Conservation (phyloP, 2,797 vertebrate species). For the Lagorchestes hirsutus region DNA sequence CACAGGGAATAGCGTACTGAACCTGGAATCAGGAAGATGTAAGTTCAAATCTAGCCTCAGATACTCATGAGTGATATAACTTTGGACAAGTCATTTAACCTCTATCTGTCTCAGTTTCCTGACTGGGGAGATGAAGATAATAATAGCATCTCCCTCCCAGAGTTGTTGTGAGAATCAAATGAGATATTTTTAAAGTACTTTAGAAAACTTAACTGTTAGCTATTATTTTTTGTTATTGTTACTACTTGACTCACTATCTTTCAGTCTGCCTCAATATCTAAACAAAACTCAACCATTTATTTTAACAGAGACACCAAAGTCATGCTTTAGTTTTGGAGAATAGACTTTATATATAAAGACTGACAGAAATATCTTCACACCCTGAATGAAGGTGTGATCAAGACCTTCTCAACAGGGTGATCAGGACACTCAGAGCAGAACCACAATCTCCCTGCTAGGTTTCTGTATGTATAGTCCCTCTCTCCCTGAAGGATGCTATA, state of each 20-base stretch:
- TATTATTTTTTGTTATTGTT: background rate
- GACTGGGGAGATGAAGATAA: background rate
- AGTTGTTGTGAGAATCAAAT: background rate
- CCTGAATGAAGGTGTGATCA: background rate
- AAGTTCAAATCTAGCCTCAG: background rate
- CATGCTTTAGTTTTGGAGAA: background rate
- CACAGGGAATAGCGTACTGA: background rate
- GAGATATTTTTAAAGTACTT: background rate
- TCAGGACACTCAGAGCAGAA: background rate
- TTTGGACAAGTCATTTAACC: background rate
- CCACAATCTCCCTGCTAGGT: background rate
- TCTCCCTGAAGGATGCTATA: background rate
- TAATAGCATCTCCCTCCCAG: background rate
- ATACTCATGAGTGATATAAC: background rate
- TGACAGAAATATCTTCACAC: background rate
- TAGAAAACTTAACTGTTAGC: background rate
- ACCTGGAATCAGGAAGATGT: background rate
- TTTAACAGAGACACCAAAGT: background rate
- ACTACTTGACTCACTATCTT: background rate
- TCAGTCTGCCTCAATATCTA: background rate
- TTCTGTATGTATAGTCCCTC: background rate
- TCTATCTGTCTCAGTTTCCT: background rate
- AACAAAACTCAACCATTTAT: background rate
- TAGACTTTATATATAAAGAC: background rate
- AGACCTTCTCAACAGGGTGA: background rate